Conservation (phyloP, 2,888 invertebrate species). For the Caenorhabditis sp. region DNA sequence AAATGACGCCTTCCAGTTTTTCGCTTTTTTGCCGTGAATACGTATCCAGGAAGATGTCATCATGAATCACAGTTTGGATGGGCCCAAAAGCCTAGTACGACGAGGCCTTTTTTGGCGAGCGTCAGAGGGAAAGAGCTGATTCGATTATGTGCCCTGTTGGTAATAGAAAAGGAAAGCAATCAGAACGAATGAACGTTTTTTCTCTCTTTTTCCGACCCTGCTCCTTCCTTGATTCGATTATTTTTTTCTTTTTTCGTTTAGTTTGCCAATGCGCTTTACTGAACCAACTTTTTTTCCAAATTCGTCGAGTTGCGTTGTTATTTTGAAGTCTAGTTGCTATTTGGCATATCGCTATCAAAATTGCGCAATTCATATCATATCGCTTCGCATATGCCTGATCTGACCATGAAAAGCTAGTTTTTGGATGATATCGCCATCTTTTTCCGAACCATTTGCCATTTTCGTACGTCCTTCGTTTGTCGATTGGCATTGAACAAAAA, state of each 20-base stretch:
- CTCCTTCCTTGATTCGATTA: neutral
- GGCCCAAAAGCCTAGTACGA: conserved; percentile 15
- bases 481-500: conserved; percentile 35
- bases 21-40: neutral
- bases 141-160: conserved; percentile 30
- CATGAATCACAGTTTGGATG: neutral
- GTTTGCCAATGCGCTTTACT: conserved; percentile 1
- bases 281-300: too few relatives aligned
- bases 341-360: conserved; percentile 10
- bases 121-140: conserved; percentile 22
- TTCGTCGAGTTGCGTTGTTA: conserved; percentile 3
- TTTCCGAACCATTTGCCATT: conserved; percentile 50
- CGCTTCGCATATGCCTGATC: conserved; percentile 8
- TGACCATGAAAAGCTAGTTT: conserved; percentile 38
- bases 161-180: conserved; percentile 34
- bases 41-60: conserved; percentile 18
- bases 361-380: conserved; percentile 43
- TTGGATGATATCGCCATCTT: neutral
- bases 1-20: conserved; percentile 34
- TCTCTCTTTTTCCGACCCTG: neutral
- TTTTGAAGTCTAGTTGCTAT: neutral
- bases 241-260: neutral
- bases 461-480: conserved; percentile 25
- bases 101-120: conserved; percentile 9
- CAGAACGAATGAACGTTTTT: conserved; percentile 39